Percentiles rank a stretch among this genome's conserved stretches.
phyloP scores from a whole-genome alignment of 2,888 invertebrate species.

The Cheilosia vernalis region DNA sequence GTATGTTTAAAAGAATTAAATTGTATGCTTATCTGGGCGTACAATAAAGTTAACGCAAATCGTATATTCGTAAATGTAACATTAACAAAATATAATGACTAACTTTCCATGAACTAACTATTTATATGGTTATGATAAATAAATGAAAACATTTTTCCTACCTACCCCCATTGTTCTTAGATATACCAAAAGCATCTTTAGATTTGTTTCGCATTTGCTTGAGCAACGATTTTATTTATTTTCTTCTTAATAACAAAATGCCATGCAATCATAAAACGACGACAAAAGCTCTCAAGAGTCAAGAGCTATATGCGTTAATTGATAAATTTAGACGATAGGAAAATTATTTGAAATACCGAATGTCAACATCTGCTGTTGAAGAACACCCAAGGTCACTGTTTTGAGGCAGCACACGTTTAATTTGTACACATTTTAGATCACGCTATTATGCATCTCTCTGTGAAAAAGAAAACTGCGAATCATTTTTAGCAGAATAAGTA shows the following conservation, averaged over 20 bases:
- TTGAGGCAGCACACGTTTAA: not conserved
- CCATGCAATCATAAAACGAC: conserved; percentile 7
- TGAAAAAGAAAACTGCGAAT: not conserved
- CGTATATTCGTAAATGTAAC: too few species aligned
- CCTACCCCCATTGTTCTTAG: too few species aligned
- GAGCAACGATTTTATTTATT: not conserved
- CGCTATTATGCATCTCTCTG: not conserved
- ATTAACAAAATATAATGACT: too few species aligned
- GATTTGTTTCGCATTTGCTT: not conserved
- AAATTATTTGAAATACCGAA: not conserved
- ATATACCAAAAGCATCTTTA: not conserved
- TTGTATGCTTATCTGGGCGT: too few species aligned
- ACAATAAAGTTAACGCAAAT: too few species aligned
- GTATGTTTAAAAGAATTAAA: too few species aligned
- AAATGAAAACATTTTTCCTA: too few species aligned
- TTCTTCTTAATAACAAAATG: conserved; percentile 9
- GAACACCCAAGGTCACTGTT: conserved; percentile 16
- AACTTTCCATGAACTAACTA: too few species aligned
- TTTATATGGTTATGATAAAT: too few species aligned
- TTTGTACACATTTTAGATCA: conserved; percentile 1
- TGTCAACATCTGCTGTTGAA: conserved; percentile 7
- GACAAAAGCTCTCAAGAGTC: conserved; percentile 19
- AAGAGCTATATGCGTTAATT: conserved; percentile 44
- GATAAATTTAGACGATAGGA: conserved; percentile 28
- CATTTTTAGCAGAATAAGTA: not conserved